Evolutionary conservation across 2,888 invertebrate species (phyloP).

Genomic region (Odontothrips loti): DNA sequence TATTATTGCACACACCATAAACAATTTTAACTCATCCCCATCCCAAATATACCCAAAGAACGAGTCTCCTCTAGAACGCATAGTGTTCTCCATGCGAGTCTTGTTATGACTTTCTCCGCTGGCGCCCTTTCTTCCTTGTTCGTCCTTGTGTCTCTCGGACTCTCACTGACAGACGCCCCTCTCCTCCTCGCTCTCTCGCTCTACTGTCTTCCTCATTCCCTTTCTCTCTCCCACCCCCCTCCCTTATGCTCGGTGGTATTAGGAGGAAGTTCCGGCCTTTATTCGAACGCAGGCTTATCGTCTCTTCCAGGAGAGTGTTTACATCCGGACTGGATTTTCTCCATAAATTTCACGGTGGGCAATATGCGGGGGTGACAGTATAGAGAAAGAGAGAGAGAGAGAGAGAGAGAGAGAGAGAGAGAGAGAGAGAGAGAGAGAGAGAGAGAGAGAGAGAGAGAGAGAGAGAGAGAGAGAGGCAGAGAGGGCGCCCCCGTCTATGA

Average conservation of each 20-base stretch:
- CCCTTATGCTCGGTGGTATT: not conserved
- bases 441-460: not conserved
- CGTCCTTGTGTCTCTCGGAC: not conserved
- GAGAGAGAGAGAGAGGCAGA: not conserved
- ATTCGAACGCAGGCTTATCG: not conserved
- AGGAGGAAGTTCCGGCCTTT: slow-evolving; percentile 1
- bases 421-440: not conserved
- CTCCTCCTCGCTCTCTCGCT: not conserved
- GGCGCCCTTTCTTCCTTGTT: not conserved
- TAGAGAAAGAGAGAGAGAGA: not conserved
- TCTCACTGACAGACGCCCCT: not conserved
- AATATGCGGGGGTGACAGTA: not conserved
- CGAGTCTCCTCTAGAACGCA: too few relatives aligned
- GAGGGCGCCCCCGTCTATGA: too few relatives aligned
- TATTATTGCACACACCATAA: too few relatives aligned
- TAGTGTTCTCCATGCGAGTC: too few relatives aligned
- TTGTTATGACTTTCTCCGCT: not conserved
- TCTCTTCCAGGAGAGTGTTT: not conserved
- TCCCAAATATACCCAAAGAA: too few relatives aligned
- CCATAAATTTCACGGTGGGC: not conserved
- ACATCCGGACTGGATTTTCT: not conserved
- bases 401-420: not conserved
- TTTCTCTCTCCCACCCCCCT: not conserved
- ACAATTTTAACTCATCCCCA: too few relatives aligned
- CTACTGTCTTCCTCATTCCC: not conserved